Evolutionary conservation across 2,888 invertebrate species (phyloP), one percentile per base, ranked within the genome.

Genomic region (Spisula solida): DNA sequence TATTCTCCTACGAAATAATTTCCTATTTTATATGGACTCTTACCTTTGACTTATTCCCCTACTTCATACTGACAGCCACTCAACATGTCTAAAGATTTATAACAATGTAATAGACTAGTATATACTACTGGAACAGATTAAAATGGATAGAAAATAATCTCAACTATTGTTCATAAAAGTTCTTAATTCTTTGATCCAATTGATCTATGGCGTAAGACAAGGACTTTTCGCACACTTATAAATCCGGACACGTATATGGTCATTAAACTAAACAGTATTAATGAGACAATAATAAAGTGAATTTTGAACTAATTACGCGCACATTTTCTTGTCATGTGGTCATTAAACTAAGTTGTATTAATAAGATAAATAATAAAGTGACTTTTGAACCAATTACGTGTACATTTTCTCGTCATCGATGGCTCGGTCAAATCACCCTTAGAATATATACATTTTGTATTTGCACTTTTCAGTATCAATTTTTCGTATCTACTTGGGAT

Each of bases 181-280:
- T n/a, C 60, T 66, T 66, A 66, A 66, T 66, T 25, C 60, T 6
- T 66, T 66, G 60, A 66, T 66, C 60, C n/a, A 66, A 66, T 66
- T 66, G n/a, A 66, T 66, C 60, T 66, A 5, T n/a, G 25, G 10
- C n/a, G 25, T 66, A 66, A 66, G 25, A 66, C n/a, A 66, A n/a
- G 25, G 51, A 51, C 60, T 51, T 51, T 16, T 51, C 51, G 16
- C 51, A 51, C 51, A 41, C 41, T 41, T 2, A 8, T 56, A 66
- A 25, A 66, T 25, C 60, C n/a, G 56, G 8, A 66, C 60, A 66
- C 60, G 10, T 10, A 66, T 20, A 55, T 66, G 5, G 51, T 16
- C 51, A 51, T 51, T 51, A 12, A 25, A n/a, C 25, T 66, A 66
- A 66, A n/a, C 25, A 25, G 25, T n/a, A 66, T 25, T 66, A 66